phyloP scores from a whole-genome alignment of 2,797 vertebrate genomes.

The Dicrostonyx torquatus region DNA sequence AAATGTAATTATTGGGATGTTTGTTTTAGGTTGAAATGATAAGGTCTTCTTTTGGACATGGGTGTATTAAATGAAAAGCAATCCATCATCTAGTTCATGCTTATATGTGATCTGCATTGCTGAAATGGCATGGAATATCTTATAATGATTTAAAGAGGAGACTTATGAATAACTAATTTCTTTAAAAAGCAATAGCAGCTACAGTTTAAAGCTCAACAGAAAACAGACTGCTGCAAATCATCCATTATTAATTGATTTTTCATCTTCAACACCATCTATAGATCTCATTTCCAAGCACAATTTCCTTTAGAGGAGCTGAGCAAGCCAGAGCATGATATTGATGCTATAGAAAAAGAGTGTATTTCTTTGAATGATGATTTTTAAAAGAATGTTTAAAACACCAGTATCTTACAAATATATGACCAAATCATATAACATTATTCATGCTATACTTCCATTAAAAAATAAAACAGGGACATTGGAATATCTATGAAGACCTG shows the following conservation, averaged over 20 bases:
- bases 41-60: background rate
- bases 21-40: background rate
- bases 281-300: background rate
- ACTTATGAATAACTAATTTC: background rate
- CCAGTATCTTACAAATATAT: background rate
- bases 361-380: background rate
- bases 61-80: background rate
- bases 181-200: background rate
- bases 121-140: background rate
- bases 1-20: background rate
- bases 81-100: background rate
- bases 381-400: background rate
- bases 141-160: background rate
- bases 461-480: background rate
- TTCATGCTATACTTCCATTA: background rate
- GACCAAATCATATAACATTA: background rate
- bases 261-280: too few relatives aligned
- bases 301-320: accelerated
- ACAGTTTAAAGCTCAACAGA: background rate
- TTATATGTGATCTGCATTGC: background rate
- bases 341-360: background rate
- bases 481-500: background rate
- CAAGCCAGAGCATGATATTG: background rate
- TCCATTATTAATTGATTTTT: background rate
- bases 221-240: background rate